These are phyloP conservation scores for Pelobates cultripes DNA, from an alignment of 2,797 vertebrate genomes.

Conservation along the genomic window DNA sequence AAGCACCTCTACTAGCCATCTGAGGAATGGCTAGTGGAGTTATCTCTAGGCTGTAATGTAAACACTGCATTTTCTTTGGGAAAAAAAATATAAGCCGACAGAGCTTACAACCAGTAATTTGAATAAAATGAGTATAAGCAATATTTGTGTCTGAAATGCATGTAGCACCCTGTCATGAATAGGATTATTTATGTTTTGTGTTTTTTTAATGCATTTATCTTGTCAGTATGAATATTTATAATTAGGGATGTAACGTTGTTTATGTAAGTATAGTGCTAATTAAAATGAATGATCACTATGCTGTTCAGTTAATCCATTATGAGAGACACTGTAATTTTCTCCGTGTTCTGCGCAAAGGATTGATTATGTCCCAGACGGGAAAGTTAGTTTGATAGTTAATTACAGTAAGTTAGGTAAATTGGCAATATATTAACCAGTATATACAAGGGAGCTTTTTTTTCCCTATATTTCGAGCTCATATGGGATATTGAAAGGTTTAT, in stretches of 20 bases:
- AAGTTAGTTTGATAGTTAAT: constrained; percentile 42
- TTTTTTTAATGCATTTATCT: constrained; percentile 42
- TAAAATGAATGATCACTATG: constrained; percentile 44
- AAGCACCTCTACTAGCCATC: too few relatives aligned
- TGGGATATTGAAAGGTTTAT: too few relatives aligned
- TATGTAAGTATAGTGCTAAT: constrained; percentile 37
- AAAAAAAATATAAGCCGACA: too few relatives aligned
- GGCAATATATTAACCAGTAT: neutral
- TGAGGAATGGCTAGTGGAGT: too few relatives aligned
- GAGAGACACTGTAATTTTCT: constrained; percentile 46
- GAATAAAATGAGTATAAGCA: neutral
- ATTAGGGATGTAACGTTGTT: constrained; percentile 26
- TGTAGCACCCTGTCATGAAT: neutral
- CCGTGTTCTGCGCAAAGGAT: constrained; percentile 16
- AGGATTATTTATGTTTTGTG: constrained; percentile 9
- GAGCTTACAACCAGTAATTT: neutral
- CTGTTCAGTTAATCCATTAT: constrained; percentile 43
- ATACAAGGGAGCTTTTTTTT: neutral
- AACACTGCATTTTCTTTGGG: too few relatives aligned
- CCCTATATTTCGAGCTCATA: neutral
- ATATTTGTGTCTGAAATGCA: neutral
- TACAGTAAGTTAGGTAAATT: constrained; percentile 26
- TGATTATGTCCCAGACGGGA: constrained; percentile 34
- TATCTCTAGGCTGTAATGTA: too few relatives aligned
- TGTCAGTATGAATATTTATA: constrained; percentile 43